phyloP scores from a whole-genome alignment of 2,797 vertebrate genomes.

The Rallus crepitans region DNA sequence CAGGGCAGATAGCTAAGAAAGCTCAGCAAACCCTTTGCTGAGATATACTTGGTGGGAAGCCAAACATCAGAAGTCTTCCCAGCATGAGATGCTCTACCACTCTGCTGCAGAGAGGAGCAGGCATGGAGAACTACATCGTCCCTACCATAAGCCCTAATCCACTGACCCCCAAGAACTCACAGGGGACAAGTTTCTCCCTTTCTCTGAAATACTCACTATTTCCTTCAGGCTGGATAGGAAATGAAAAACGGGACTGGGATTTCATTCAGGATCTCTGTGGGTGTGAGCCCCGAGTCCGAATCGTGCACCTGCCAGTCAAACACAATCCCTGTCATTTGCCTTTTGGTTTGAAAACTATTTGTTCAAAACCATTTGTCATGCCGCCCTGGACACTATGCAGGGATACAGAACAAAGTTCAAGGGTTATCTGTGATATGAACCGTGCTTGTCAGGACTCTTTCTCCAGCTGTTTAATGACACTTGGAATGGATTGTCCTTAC shows the following conservation, averaged over 20 bases:
- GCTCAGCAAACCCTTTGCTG: background rate
- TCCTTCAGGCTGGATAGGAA: background rate
- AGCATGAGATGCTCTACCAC: background rate
- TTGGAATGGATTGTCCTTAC: background rate
- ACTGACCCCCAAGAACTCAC: background rate
- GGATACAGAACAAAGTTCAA: conserved; percentile 38
- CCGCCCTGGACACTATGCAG: background rate
- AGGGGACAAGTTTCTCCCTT: background rate
- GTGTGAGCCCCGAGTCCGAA: background rate
- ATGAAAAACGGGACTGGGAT: background rate
- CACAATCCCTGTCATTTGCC: background rate
- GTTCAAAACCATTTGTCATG: background rate
- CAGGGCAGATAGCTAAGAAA: background rate
- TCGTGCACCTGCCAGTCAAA: background rate
- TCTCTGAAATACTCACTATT: background rate
- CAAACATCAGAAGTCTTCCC: background rate
- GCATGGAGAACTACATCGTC: background rate
- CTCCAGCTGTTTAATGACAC: conserved; percentile 2
- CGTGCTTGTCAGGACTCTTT: background rate
- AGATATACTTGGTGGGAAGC: background rate
- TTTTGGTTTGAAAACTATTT: background rate
- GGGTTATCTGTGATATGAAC: conserved; percentile 23
- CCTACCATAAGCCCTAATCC: background rate
- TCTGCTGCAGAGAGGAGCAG: background rate
- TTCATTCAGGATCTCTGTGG: background rate